Conservation (phyloP, 1,140 invertebrate species). For the Teleopsis dalmanni region DNA sequence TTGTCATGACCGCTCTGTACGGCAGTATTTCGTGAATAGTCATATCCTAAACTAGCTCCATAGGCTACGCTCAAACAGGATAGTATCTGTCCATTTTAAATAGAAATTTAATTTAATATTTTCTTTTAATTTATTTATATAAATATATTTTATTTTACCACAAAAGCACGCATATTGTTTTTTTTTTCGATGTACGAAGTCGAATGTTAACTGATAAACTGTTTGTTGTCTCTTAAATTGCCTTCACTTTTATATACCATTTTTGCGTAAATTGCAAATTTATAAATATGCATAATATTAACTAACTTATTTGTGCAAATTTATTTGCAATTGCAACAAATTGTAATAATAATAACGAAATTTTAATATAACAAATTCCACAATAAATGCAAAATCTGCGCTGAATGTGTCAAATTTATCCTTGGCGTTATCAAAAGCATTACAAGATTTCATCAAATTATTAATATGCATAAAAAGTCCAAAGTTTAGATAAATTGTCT, state of each 20-base stretch:
- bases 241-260: conserved; percentile 7
- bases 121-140: neutral
- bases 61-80: conserved; percentile 30
- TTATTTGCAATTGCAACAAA: neutral
- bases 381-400: neutral
- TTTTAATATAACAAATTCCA: neutral
- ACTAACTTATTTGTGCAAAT: neutral
- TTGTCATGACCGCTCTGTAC: conserved; percentile 22
- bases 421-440: no score
- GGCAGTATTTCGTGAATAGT: conserved; percentile 26
- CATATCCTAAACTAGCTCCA: conserved; percentile 36
- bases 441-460: no score
- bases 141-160: conserved; percentile 1
- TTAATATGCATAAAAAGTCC: no score
- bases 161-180: conserved; percentile 9
- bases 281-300: neutral
- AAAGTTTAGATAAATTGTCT: no score
- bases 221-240: neutral
- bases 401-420: no score
- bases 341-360: neutral
- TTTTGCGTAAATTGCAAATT: neutral
- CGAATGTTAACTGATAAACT: conserved; percentile 1
- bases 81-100: conserved; percentile 20
- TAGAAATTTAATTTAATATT: neutral
- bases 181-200: conserved; percentile 2